These are phyloP conservation scores for Mellivora capensis DNA, from an alignment of 2,113 vertebrate genomes.

Conservation along the genomic window DNA sequence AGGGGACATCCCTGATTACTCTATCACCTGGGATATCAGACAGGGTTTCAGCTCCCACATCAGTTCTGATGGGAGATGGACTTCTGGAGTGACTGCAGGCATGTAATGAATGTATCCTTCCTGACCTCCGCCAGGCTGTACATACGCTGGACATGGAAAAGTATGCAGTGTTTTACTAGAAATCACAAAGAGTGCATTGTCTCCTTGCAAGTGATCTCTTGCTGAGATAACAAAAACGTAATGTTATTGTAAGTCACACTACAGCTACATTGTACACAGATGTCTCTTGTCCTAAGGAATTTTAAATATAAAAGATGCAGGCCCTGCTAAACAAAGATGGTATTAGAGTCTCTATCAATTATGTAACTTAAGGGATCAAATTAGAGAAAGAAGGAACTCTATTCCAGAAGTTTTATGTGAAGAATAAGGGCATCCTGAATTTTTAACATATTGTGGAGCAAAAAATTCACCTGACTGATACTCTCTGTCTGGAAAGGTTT, in stretches of 20 bases:
- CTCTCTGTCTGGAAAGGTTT: not conserved
- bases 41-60: not conserved
- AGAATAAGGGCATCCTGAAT: not conserved
- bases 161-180: not conserved
- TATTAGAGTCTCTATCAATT: not conserved
- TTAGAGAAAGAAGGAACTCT: not conserved
- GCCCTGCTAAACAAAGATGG: not conserved
- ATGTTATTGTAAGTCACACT: slow-evolving; percentile 34
- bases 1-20: not conserved
- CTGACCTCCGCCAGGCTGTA: not conserved
- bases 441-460: not conserved
- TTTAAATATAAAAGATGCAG: not conserved
- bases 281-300: not conserved
- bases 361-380: not conserved
- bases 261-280: not conserved
- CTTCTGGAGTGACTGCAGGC: not conserved
- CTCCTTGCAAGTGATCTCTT: slow-evolving; percentile 20
- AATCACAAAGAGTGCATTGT: slow-evolving; percentile 31
- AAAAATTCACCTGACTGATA: not conserved
- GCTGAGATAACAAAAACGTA: slow-evolving; percentile 48
- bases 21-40: not conserved
- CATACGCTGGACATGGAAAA: not conserved
- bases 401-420: not conserved
- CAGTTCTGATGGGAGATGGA: not conserved
- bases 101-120: not conserved